Conservation (phyloP, 92 coral and sea anemone genomes). For the Scolanthus callimorphus region DNA sequence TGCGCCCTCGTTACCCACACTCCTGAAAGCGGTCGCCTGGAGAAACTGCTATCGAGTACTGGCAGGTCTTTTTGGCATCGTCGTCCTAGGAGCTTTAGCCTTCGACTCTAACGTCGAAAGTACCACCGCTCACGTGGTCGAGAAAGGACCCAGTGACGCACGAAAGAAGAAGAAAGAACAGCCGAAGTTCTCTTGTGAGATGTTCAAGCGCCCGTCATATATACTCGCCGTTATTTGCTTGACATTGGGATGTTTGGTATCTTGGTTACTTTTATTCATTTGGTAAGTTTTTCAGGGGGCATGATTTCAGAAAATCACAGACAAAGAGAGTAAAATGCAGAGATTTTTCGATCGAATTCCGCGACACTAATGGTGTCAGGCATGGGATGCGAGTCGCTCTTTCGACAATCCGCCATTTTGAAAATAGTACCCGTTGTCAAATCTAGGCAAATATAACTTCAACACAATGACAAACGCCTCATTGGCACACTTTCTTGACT, state of each 20-base stretch:
- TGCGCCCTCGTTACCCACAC: conserved; percentile 23
- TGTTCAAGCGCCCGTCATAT: conserved; percentile 6
- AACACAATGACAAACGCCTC: too few species aligned
- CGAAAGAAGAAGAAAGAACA: too few species aligned
- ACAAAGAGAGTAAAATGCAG: too few species aligned
- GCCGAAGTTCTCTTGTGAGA: conserved; percentile 11
- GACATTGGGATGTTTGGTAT: conserved; percentile 4
- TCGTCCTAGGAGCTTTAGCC: conserved; percentile 11
- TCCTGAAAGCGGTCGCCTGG: conserved; percentile 29
- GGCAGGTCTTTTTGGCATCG: conserved; percentile 14
- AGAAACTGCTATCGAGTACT: conserved; percentile 18
- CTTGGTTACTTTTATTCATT: conserved; percentile 4
- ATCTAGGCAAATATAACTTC: too few species aligned
- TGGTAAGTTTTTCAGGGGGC: conserved; percentile 11
- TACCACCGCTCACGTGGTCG: too few species aligned
- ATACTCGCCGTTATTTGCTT: neutral
- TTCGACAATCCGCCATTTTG: too few species aligned
- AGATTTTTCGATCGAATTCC: too few species aligned
- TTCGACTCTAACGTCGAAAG: conserved; percentile 37
- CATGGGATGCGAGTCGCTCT: too few species aligned
- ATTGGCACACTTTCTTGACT: too few species aligned
- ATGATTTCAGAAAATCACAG: too few species aligned
- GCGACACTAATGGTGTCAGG: too few species aligned
- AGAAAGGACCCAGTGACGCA: neutral
- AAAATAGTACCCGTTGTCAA: too few species aligned